A percentile compares a stretch with the other conserved stretches of the same genome.
Conservation (phyloP, 2,797 vertebrate species). For the Artibeus jamaicensis region DNA sequence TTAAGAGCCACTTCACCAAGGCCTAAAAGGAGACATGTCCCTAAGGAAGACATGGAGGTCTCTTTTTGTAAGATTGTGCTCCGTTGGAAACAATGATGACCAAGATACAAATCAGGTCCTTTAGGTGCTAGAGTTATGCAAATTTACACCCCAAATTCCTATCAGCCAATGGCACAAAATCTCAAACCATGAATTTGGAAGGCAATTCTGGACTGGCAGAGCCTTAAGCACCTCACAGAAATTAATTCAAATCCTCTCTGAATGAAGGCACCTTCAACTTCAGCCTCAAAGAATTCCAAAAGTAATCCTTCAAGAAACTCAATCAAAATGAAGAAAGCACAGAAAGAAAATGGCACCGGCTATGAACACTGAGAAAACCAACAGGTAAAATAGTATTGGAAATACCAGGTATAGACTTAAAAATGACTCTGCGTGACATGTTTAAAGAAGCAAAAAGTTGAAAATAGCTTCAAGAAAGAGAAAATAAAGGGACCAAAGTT, state of each 20-base stretch:
- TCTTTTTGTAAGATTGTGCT: not conserved
- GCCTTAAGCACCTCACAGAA: not conserved
- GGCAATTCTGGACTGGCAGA: not conserved
- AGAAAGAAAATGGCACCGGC: not conserved
- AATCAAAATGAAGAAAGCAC: not conserved
- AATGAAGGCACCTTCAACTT: not conserved
- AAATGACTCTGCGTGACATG: not conserved
- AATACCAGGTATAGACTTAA: not conserved
- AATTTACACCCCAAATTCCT: not conserved
- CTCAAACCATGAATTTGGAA: not conserved
- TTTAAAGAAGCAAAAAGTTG: not conserved
- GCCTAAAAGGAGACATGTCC: not conserved
- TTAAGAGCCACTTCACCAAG: not conserved
- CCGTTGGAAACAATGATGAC: not conserved
- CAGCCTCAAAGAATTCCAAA: not conserved
- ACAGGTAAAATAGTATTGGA: not conserved
- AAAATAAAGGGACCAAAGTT: not conserved
- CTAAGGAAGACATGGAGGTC: not conserved
- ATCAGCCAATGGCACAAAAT: not conserved
- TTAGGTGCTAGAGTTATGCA: not conserved
- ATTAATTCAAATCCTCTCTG: not conserved
- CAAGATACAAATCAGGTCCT: not conserved
- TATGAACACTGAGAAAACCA: not conserved
- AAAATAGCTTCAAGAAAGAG: not conserved
- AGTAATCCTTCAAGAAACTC: not conserved